Evolutionary conservation across 2,888 invertebrate species (phyloP).

Genomic region (Drosophila borealis): DNA sequence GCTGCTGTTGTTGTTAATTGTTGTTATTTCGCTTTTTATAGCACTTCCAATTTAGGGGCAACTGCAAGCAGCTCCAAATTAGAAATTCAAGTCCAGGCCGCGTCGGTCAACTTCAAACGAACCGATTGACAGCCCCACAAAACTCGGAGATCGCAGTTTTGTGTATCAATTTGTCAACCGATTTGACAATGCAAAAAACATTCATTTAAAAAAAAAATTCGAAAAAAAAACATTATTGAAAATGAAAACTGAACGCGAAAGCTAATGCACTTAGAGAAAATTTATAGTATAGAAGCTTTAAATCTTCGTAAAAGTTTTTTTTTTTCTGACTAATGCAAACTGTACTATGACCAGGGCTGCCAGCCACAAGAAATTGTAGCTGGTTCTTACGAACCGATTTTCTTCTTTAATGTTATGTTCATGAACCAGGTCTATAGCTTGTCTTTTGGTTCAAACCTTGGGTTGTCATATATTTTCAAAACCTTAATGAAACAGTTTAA

Average conservation of each 20-base stretch:
- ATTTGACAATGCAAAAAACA: conserved; percentile 55
- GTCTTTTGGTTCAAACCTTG: no score
- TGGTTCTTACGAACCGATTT: no score
- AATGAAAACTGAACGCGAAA: conserved; percentile 1
- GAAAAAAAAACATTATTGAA: not conserved
- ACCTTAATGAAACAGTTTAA: no score
- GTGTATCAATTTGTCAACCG: conserved; percentile 74
- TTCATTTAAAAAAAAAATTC: not conserved
- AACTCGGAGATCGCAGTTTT: conserved; percentile 43
- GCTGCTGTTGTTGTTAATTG: conserved; percentile 39
- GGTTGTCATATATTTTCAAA: no score
- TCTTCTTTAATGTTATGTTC: no score
- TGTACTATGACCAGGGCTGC: no score
- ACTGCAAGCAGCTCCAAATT: conserved; percentile 56
- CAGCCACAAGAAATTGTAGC: no score
- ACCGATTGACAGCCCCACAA: conserved; percentile 53
- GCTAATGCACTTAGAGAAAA: conserved; percentile 1
- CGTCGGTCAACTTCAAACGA: conserved; percentile 67
- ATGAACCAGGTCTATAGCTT: no score
- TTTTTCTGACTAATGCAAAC: no score
- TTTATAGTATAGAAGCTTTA: no score
- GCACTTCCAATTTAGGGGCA: conserved; percentile 50
- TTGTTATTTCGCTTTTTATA: conserved; percentile 54
- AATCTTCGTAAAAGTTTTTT: no score
- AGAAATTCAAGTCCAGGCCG: conserved; percentile 61